phyloP scores from a whole-genome alignment of 2,113 vertebrate species.

The Tenebrosternarchus preto region DNA sequence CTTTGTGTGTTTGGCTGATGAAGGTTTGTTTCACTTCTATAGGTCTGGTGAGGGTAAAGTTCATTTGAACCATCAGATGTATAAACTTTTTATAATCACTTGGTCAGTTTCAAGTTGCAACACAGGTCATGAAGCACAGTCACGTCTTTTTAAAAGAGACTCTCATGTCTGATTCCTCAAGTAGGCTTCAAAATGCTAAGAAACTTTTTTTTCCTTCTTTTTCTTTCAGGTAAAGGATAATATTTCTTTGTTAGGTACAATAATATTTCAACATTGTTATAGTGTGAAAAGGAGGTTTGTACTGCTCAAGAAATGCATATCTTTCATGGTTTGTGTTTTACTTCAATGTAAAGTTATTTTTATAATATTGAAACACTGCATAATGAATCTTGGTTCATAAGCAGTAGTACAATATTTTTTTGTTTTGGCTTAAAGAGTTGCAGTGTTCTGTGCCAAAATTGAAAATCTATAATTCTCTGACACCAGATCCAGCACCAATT shows the following conservation, averaged over 20 bases:
- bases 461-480: no score
- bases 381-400: background rate
- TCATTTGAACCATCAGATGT: conserved; percentile 4
- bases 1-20: conserved; percentile 10
- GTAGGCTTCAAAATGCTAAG: no score
- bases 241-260: background rate
- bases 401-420: background rate
- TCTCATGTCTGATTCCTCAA: no score
- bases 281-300: background rate
- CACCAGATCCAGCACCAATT: no score
- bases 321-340: background rate
- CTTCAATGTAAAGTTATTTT: background rate
- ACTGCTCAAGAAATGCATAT: background rate
- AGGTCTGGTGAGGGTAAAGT: background rate
- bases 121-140: background rate
- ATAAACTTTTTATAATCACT: background rate
- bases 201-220: no score
- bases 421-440: no score
- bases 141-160: background rate
- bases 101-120: background rate
- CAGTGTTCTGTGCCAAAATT: no score
- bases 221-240: background rate
- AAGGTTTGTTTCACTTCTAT: background rate
- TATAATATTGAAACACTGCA: background rate
- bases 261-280: background rate